Evolutionary conservation across 2,797 vertebrate species (phyloP).

Genomic region (Scolopax rusticola): DNA sequence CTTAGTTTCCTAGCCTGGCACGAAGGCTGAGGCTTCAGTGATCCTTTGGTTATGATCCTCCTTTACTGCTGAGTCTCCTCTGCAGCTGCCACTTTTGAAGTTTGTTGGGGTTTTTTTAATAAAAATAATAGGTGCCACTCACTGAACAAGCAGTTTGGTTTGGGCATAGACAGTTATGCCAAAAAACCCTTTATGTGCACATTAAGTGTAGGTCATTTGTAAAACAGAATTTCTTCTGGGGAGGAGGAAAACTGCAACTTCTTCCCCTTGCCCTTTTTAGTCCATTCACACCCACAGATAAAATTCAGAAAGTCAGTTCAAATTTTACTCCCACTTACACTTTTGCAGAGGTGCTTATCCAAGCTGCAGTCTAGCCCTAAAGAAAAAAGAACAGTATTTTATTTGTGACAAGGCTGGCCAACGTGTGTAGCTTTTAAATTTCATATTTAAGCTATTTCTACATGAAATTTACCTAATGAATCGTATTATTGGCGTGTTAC

Average conservation of each 20-base stretch:
- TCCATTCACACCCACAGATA: not conserved
- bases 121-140: not conserved
- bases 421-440: not conserved
- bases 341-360: not conserved
- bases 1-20: not conserved
- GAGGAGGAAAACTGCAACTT: not conserved
- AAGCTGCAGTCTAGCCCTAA: not conserved
- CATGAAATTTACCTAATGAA: not conserved
- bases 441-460: constrained; percentile 1
- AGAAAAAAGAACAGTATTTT: not conserved
- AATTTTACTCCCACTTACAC: not conserved
- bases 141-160: not conserved
- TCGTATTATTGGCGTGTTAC: not conserved
- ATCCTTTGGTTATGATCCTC: not conserved
- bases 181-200: not conserved
- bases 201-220: not conserved
- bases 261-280: not conserved
- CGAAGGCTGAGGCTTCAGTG: not conserved
- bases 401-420: not conserved
- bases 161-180: not conserved
- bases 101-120: too few relatives aligned
- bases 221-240: not conserved
- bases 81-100: not conserved
- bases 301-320: not conserved
- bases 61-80: not conserved